Conservation (phyloP, 2,888 invertebrate genomes). For the Adelognathus sp. region DNA sequence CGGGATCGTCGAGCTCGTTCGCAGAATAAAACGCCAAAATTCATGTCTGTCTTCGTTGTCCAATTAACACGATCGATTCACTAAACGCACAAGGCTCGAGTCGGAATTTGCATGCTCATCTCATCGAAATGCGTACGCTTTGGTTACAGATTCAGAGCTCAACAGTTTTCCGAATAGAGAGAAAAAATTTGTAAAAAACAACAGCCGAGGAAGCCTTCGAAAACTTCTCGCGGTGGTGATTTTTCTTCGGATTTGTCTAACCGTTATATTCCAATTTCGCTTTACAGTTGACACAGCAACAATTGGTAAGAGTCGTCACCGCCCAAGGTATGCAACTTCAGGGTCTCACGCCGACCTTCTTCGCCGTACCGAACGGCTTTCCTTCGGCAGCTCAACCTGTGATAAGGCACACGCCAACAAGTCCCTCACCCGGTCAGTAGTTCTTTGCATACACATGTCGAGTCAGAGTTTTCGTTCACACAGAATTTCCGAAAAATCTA, state of each 20-base stretch:
- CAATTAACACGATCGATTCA: conserved; percentile 9
- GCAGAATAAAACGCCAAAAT: too few relatives aligned
- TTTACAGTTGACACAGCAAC: conserved; percentile 81
- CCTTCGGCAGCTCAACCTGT: conserved; percentile 78
- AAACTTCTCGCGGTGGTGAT: neutral
- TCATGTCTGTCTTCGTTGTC: too few relatives aligned
- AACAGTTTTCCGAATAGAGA: too few relatives aligned
- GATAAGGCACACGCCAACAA: conserved; percentile 79
- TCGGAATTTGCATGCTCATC: conserved; percentile 17
- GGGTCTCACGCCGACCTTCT: conserved; percentile 79
- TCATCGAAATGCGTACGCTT: conserved; percentile 30
- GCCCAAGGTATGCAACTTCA: conserved; percentile 85
- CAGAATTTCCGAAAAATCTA: too few relatives aligned
- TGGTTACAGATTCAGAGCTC: conserved; percentile 41
- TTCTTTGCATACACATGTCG: neutral
- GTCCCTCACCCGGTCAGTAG: conserved; percentile 78
- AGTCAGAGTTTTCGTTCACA: too few relatives aligned
- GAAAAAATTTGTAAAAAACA: conserved; percentile 5
- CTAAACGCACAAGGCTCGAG: neutral
- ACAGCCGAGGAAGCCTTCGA: neutral
- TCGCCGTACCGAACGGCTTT: conserved; percentile 80
- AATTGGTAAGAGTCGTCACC: conserved; percentile 84
- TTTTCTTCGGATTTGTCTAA: neutral
- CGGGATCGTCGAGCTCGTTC: too few relatives aligned
- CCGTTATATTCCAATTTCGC: conserved; percentile 9